Evolutionary conservation across 2,113 vertebrate species (phyloP).

Genomic region (Osmerus eperlanus): DNA sequence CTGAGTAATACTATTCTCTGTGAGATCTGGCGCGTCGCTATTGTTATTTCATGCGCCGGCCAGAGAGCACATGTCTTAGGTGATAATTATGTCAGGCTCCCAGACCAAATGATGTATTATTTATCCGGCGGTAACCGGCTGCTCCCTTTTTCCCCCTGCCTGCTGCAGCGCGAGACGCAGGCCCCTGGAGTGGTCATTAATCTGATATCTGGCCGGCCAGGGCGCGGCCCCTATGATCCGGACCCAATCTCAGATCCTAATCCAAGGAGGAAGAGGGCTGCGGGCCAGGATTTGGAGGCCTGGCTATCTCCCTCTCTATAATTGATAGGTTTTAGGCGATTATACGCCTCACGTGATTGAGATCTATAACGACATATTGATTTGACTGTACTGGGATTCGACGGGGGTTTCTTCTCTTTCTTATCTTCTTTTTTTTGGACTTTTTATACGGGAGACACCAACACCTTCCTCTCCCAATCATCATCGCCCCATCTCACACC

Average conservation of each 20-base stretch:
- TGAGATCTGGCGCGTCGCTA: slow-evolving; percentile 31
- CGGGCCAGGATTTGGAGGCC: slow-evolving; percentile 75
- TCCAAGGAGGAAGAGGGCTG: slow-evolving; percentile 78
- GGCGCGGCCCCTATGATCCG: slow-evolving; percentile 71
- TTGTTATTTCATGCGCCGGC: slow-evolving; percentile 55
- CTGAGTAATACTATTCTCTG: slow-evolving; percentile 31
- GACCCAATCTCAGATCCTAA: slow-evolving; percentile 78
- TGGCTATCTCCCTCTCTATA: slow-evolving; percentile 72
- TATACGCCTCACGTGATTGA: slow-evolving; percentile 75
- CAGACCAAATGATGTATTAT: slow-evolving; percentile 76
- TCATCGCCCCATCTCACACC: slow-evolving; percentile 8
- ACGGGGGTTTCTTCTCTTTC: neutral
- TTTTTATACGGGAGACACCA: slow-evolving; percentile 52
- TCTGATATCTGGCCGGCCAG: slow-evolving; percentile 72
- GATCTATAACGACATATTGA: slow-evolving; percentile 80
- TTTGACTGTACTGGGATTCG: slow-evolving; percentile 65
- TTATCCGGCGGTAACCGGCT: slow-evolving; percentile 66
- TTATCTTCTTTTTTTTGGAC: too few species aligned
- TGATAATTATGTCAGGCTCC: slow-evolving; percentile 73
- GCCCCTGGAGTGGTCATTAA: slow-evolving; percentile 79
- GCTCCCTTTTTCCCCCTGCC: slow-evolving; percentile 35
- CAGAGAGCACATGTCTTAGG: slow-evolving; percentile 60
- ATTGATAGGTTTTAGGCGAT: slow-evolving; percentile 79
- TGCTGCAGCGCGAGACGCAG: slow-evolving; percentile 64
- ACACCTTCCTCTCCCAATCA: slow-evolving; percentile 31